Evolutionary conservation across 2,888 invertebrate genomes (phyloP), one percentile per base, ranked within the genome.

Genomic region (Campopleginae sp.): DNA sequence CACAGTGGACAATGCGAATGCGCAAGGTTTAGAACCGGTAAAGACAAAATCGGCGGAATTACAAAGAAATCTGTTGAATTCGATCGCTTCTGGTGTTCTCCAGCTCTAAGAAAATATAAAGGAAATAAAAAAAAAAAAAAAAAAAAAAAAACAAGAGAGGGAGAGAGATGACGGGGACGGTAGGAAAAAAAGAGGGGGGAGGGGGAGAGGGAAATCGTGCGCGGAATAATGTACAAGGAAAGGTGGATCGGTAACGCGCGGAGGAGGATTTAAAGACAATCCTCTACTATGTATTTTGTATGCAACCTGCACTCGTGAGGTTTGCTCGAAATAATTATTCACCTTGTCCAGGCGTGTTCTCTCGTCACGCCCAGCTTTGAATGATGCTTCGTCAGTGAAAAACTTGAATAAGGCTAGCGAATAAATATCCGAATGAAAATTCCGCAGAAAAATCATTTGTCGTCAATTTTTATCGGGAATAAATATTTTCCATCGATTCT

Each of bases 91-190:
- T 58, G 23, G 27, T n/a, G n/a, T n/a, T n/a, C n/a, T 27, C 31
- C 14, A 5, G 51, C 19, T n/a, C n/a, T n/a, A n/a, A n/a, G n/a
- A n/a, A n/a, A n/a, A n/a, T n/a, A n/a, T n/a, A n/a, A n/a, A n/a
- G n/a, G n/a, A n/a, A n/a, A n/a, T n/a, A n/a, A n/a, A n/a, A n/a
- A n/a, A n/a, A n/a, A n/a, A n/a, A n/a, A n/a, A n/a, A n/a, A n/a
- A n/a, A 46, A 46, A 14, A 46, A 19, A 58, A 27, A 58, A 58
- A 58, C 27, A 27, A 92, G 91, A 90, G 91, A 91, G 92, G 88
- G 91, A 92, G 91, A 91, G 88, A 90, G 90, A 90, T 92, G 92
- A 92, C 90, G 90, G 89, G 91, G 91, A 92, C 91, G 91, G 87
- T 91, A 91, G 89, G 91, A 91, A 90, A 79, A 80, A 81, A 80